These are phyloP conservation scores for Mongoloraphidia duomilia DNA, from an alignment of 2,888 invertebrate genomes.

Conservation along the genomic window DNA sequence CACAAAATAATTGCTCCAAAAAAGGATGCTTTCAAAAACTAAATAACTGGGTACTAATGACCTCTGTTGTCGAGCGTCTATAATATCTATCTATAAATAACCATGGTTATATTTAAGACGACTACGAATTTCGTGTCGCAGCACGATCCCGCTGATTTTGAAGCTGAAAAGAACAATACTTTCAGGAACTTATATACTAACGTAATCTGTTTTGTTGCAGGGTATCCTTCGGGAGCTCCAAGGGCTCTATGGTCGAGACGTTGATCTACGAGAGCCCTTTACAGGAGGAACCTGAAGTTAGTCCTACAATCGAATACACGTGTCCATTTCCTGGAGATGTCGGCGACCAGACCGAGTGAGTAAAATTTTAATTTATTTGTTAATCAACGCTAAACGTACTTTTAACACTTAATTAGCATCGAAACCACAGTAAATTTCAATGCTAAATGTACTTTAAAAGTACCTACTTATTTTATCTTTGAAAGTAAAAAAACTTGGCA, in stretches of 20 bases:
- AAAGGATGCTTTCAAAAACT: too few relatives aligned
- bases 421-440: not conserved
- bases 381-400: conserved; percentile 11
- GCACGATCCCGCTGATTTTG: too few relatives aligned
- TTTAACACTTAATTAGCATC: too few relatives aligned
- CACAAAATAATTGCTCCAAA: too few relatives aligned
- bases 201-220: conserved; percentile 34
- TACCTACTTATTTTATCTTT: conserved; percentile 1
- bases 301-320: conserved; percentile 40
- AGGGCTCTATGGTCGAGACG: conserved; percentile 90
- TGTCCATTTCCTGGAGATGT: conserved; percentile 30
- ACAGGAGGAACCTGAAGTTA: conserved; percentile 63
- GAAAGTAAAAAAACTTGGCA: conserved; percentile 2
- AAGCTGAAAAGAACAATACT: too few relatives aligned
- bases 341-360: conserved; percentile 41
- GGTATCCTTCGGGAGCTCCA: conserved; percentile 87
- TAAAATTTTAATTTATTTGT: conserved; percentile 29
- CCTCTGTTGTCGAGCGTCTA: too few relatives aligned
- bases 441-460: too few relatives aligned
- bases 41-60: too few relatives aligned
- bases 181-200: too few relatives aligned
- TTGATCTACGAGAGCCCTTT: conserved; percentile 76
- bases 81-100: too few relatives aligned
- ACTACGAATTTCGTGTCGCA: too few relatives aligned
- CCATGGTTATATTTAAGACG: too few relatives aligned